Base-by-base conservation (phyloP, 2,888 invertebrate species). In the Amphipoea lucens region DNA sequence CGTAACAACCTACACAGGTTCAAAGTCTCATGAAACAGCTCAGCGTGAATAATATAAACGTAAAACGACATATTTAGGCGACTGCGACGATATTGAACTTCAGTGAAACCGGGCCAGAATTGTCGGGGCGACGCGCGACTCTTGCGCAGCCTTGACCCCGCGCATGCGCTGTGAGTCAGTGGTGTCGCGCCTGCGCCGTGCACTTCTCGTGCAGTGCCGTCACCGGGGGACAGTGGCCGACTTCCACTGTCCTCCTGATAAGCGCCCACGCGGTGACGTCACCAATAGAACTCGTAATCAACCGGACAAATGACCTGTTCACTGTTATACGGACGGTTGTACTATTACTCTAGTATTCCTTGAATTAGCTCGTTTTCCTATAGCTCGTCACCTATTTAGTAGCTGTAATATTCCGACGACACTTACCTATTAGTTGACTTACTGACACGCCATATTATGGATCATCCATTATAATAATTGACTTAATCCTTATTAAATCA, bases 91-190 rank as follows among this genome's bases (percentile, higher is more conserved):
- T 93, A 93, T 91, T 93, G 93, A 94, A 94, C 94, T 92, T 92
- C 90, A 72, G 83, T 91, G 91, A 92, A 95, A 94, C 92, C 93
- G 91, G 95, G 94, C 92, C 94, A 95, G 91, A 88, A 91, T 90
- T 91, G 90, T 82, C 87, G 91, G 90, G 88, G 90, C 90, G 90
- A 82, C 91, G 91, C 40, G 74, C 90, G 90, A 89, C 91, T 91
- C 90, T 88, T 87, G 91, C 91, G 90, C 93, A 96, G 92, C 93
- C 94, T 94, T 94, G 94, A 94, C 94, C 94, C 87, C 94, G 92
- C 82, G 90, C 82, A 87, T 88, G 90, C 87, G 90, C 85, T 84
- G 90, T 93, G 93, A 93, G 90, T 94, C 94, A 94, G 90, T 86
- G 82, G 88, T 89, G 89, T 87, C 90, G 91, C 91, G 90, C 89